Base-by-base conservation (phyloP, 2,888 invertebrate species). In the Cephonodes hylas region DNA sequence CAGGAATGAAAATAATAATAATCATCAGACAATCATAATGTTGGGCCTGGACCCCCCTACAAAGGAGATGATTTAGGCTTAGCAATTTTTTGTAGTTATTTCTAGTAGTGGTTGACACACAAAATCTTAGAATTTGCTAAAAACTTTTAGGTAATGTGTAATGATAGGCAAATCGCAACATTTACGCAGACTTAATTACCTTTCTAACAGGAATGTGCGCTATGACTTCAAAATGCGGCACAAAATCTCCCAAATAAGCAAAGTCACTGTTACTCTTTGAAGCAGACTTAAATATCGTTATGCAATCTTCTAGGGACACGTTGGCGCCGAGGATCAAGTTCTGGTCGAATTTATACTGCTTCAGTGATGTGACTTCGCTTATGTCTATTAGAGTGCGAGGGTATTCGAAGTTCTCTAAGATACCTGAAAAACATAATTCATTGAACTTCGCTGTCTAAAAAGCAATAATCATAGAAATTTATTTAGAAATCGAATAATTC, bases 141-240 rank as follows among this genome's bases (percentile, higher is more conserved):
- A n/a, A n/a, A n/a, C n/a, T n/a, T n/a, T n/a, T n/a, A n/a, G n/a
- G n/a, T n/a, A n/a, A n/a, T n/a, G n/a, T n/a, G n/a, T n/a, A n/a
- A n/a, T n/a, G n/a, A 53, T 63, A 10, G 15, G 27, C 18, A 44
- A 42, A n/a, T 4, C 18, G 10, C n/a, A n/a, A n/a, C n/a, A 22
- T 44, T 22, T 15, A 25, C 15, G 4, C 13, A 46, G n/a, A 13
- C 13, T 23, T 31, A 44, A 76, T 80, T 73, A 94, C 94, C 84
- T 95, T 95, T 77, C 95, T 88, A 8, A 95, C 93, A 8, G 94
- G 93, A 42, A 93, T 90, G 75, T 94, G 94, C 15, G 95, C 95
- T 13, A 95, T 91, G 25, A 94, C 76, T 58, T 93, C 92, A 38
- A 95, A 84, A 78, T 95, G 95, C 62, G 93, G 86, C 2, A 90